Evolutionary conservation across 1,140 invertebrate genomes (phyloP), one percentile per base, ranked within the genome.

Genomic region (Epicauta chinensis): DNA sequence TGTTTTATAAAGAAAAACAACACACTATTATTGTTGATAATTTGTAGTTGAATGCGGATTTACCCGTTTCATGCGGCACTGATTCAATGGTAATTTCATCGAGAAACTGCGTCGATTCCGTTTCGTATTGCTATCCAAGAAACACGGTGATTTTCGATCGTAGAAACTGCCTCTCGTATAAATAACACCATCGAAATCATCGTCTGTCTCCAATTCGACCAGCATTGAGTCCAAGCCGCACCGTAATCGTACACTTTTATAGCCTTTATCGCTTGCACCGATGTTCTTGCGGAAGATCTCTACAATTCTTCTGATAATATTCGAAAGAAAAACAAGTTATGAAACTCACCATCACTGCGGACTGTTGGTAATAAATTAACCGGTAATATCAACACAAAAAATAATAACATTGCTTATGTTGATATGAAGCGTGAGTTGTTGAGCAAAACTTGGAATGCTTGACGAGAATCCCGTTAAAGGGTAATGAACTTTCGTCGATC

Each of bases 161-260:
- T 80, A 73, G 59, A 79, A 81, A 49, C 73, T 80, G 12, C 79
- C 79, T 42, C 77, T 70, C 0, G 79, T 81, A 55, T 81, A 82
- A 64, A 82, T 76, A 0, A 81, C 78, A 2, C 80, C 80, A 3
- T 71, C 70, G 58, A 82, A 81, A 31, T 79, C 74, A 11, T 79
- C 71, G 7, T 77, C 73, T 0, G 75, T 78, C 56, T 69, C 69
- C 12, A 82, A 56, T 38, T 75, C 66, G 1, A 79, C 67, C 42
- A 69, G 67, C 77, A 80, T 79, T 2, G 70, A 73, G 50, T 79
- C 71, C 7, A 73, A 71, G n/a, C 73, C 76, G 34, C 77, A 80
- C 53, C 73, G 70, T 6, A 79, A 59, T 48, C 73, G 72, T 0
- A 79, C 75, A 39, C 66, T 69, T 58, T 77, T 71, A 51, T 78